These are phyloP conservation scores for Drosophila jambulina DNA, from an alignment of 1,140 invertebrate species.

Conservation along the genomic window DNA sequence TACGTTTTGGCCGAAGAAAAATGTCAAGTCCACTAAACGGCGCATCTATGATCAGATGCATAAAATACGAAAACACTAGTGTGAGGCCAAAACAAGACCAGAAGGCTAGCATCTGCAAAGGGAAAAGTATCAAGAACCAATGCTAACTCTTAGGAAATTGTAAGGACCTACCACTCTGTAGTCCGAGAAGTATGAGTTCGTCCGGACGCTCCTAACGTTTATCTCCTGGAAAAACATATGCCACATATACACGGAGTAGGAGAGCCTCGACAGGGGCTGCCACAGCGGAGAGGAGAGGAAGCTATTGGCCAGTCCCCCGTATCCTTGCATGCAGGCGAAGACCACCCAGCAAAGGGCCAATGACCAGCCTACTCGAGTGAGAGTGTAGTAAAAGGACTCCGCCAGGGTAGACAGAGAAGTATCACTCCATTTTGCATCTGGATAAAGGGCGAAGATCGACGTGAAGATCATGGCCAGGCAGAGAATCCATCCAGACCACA, in stretches of 20 bases:
- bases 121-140: no score
- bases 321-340: conserved; percentile 88
- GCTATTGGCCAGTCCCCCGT: conserved; percentile 87
- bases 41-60: conserved; percentile 45
- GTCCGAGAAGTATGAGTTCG: conserved; percentile 49
- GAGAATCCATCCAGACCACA: conserved; percentile 56
- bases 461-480: conserved; percentile 65
- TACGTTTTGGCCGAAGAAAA: background rate
- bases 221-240: conserved; percentile 76
- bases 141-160: background rate
- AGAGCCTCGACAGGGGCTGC: conserved; percentile 85
- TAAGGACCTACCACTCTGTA: conserved; percentile 46
- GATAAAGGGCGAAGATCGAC: conserved; percentile 71
- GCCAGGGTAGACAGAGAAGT: conserved; percentile 68
- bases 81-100: conserved; percentile 43
- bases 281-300: conserved; percentile 85
- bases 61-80: conserved; percentile 25
- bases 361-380: conserved; percentile 88
- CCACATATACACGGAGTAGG: conserved; percentile 86
- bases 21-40: conserved; percentile 35
- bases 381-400: conserved; percentile 87
- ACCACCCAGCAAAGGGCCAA: conserved; percentile 88
- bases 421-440: conserved; percentile 57
- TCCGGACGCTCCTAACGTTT: conserved; percentile 23
- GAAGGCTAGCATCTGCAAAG: conserved; percentile 29